Evolutionary conservation across 1,140 invertebrate species (phyloP), one percentile per base, ranked within the genome.

Genomic region (Drosophila tsacasi): DNA sequence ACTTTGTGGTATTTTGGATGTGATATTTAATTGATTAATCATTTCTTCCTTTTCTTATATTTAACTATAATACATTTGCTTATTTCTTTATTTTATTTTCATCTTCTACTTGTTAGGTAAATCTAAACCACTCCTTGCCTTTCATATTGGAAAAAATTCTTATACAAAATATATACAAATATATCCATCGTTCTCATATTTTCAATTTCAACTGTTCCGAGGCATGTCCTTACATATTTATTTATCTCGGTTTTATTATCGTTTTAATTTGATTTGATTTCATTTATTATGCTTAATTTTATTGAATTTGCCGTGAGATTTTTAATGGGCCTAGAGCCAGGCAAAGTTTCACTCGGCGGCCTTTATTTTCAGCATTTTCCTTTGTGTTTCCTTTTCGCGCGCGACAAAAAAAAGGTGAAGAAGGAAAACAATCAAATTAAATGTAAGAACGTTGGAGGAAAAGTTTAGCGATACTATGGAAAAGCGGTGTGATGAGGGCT

Each of bases 241-340:
- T 58, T n/a, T 57, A 1, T 39, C 10, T 37, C 15, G 35, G 3
- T 63, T 66, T 25, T 63, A 66, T 63, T 66, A 30, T 25, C 23
- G 42, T 8, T 27, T 83, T 82, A 79, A 83, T 83, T 80, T 84
- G 79, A 84, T 80, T 84, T 76, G 63, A 80, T 79, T 79, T 60
- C 55, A 72, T 57, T 57, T 72, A 74, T 46, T 50, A 47, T 40
- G 25, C 69, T 58, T 76, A 75, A 74, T 74, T 76, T 76, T 76
- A 76, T 65, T 76, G 74, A 74, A 58, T 74, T 66, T 63, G 21
- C 63, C 21, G 27, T 32, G 39, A 63, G 63, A 23, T 66, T 66
- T 66, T 63, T 66, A 66, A 66, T 66, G 63, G 63, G 42, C 32
- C 13, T 13, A 25, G 39, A 58, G 39, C n/a, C 42, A 32, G 58